phyloP scores from a whole-genome alignment of 2,888 invertebrate species.

The Hypolimnas misippus region DNA sequence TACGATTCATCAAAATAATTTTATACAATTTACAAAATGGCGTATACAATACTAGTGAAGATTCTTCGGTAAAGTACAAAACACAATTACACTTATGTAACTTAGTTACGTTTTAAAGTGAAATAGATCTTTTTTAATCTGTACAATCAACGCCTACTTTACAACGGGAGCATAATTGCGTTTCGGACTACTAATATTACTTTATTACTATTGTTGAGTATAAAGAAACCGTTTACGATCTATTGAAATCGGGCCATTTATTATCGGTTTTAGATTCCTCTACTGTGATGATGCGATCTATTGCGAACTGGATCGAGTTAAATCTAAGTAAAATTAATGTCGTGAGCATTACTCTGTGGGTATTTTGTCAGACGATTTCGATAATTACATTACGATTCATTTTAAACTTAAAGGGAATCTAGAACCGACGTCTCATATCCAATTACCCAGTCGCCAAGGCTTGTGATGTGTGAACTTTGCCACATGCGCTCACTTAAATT shows the following conservation, averaged over 20 bases:
- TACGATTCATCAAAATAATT: constrained; percentile 5
- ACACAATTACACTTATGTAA: constrained; percentile 17
- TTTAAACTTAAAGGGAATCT: constrained; percentile 21
- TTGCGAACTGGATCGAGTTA: neutral
- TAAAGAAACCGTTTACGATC: constrained; percentile 7
- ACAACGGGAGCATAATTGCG: constrained; percentile 11
- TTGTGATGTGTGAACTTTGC: constrained; percentile 55
- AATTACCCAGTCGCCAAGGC: constrained; percentile 23
- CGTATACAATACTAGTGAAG: constrained; percentile 19
- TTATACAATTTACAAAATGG: constrained; percentile 8
- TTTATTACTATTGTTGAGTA: constrained; percentile 8
- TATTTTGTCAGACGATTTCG: neutral
- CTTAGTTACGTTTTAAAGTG: constrained; percentile 15
- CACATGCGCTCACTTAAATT: constrained; percentile 55
- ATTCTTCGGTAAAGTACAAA: constrained; percentile 10
- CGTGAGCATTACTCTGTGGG: neutral
- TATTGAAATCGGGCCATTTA: constrained; percentile 2
- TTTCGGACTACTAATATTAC: neutral
- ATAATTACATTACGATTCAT: constrained; percentile 3
- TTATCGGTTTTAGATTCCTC: constrained; percentile 13
- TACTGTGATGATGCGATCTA: constrained; percentile 9
- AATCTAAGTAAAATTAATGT: neutral
- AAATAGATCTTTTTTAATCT: constrained; percentile 18
- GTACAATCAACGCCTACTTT: constrained; percentile 1
- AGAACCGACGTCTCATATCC: constrained; percentile 24